Percentiles rank a stretch among this genome's conserved stretches.
phyloP scores from a whole-genome alignment of 2,113 vertebrate species.

The Bufo gargarizans region DNA sequence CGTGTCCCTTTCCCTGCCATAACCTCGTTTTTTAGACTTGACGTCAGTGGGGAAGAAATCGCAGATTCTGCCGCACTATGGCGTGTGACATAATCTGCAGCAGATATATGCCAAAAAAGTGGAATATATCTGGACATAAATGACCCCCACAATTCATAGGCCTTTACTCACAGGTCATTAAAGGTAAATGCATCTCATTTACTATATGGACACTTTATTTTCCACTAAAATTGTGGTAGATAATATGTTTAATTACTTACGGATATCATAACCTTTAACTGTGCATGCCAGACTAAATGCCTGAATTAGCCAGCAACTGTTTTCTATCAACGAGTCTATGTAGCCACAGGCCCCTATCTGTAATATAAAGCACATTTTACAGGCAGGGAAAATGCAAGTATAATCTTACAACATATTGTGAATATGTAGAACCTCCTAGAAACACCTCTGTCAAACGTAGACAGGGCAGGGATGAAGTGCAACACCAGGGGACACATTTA shows the following conservation, averaged over 20 bases:
- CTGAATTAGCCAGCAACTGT: constrained; percentile 94
- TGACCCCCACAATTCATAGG: too few relatives aligned
- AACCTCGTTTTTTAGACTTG: too few relatives aligned
- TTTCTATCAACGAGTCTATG: constrained; percentile 81
- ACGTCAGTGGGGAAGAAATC: too few relatives aligned
- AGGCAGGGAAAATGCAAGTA: background rate
- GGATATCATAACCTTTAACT: constrained; percentile 88
- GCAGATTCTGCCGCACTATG: too few relatives aligned
- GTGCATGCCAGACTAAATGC: constrained; percentile 94
- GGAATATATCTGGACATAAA: too few relatives aligned
- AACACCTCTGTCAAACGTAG: too few relatives aligned
- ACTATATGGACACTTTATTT: background rate
- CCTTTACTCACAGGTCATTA: background rate
- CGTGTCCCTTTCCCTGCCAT: too few relatives aligned
- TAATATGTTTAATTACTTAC: constrained; percentile 65
- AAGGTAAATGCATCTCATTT: background rate
- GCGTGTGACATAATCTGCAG: too few relatives aligned
- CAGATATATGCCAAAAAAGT: too few relatives aligned
- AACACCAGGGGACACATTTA: too few relatives aligned
- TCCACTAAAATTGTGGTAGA: background rate
- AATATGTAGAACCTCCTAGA: background rate
- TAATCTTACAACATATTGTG: background rate
- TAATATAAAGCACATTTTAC: constrained; percentile 60
- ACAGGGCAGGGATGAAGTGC: too few relatives aligned
- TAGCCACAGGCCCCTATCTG: constrained; percentile 97